Conservation (phyloP, 2,888 invertebrate species). For the Drosophila algonquin region DNA sequence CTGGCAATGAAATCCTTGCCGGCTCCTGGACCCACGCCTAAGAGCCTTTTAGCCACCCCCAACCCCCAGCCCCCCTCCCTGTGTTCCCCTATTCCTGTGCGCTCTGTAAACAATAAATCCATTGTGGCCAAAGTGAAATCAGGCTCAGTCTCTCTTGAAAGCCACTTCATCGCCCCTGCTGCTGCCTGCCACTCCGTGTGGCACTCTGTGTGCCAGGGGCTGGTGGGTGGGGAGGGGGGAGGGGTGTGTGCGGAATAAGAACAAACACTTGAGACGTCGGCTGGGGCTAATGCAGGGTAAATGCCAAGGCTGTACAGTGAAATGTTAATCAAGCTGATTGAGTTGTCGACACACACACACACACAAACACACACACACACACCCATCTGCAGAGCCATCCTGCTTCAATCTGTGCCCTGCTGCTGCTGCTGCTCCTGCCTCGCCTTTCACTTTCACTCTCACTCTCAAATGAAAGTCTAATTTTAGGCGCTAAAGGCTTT, state of each 20-base stretch:
- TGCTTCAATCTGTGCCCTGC: not conserved
- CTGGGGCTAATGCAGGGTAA: slow-evolving; percentile 71
- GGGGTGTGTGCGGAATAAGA: slow-evolving; percentile 25
- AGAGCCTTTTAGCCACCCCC: slow-evolving; percentile 39
- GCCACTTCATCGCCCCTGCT: slow-evolving; percentile 67
- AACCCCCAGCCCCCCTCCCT: no score
- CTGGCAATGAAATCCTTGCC: slow-evolving; percentile 30
- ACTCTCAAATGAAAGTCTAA: slow-evolving; percentile 63
- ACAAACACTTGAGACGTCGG: slow-evolving; percentile 74
- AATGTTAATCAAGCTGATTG: slow-evolving; percentile 80
- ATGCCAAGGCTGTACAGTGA: slow-evolving; percentile 67
- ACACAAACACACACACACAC: not conserved
- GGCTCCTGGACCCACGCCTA: slow-evolving; percentile 29
- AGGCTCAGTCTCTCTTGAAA: slow-evolving; percentile 71
- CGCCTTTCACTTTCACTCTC: slow-evolving; percentile 30
- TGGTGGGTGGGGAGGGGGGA: no score
- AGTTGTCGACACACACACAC: slow-evolving; percentile 63
- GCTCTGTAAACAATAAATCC: slow-evolving; percentile 75
- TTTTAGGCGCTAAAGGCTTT: slow-evolving; percentile 74
- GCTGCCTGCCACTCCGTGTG: not conserved
- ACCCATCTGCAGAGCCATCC: not conserved
- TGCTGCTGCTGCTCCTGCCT: no score
- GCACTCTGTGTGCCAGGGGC: slow-evolving; percentile 5
- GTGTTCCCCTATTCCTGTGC: not conserved
- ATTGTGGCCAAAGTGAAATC: slow-evolving; percentile 79